These are phyloP conservation scores for Agrotis segetum DNA, from an alignment of 2,888 invertebrate species.

Conservation along the genomic window DNA sequence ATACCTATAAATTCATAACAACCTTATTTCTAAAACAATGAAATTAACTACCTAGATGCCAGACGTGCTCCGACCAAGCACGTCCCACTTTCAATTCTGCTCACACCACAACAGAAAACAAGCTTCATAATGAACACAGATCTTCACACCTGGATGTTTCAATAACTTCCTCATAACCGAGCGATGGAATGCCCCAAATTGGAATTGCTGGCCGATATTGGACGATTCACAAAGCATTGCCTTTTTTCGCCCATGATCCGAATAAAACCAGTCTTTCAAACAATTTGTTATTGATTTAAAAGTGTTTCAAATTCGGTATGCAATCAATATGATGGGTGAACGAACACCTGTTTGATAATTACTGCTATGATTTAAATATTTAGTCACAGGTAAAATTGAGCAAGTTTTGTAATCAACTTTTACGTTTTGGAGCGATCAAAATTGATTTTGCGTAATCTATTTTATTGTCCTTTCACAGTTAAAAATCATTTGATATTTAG, in stretches of 20 bases:
- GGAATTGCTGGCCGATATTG: slow-evolving; percentile 73
- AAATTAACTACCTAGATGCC: neutral
- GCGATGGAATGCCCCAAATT: slow-evolving; percentile 68
- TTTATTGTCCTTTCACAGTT: neutral
- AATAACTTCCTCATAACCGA: slow-evolving; percentile 61
- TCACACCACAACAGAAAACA: slow-evolving; percentile 23
- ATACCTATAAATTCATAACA: neutral
- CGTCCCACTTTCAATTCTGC: slow-evolving; percentile 26
- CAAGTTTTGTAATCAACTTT: slow-evolving; percentile 3
- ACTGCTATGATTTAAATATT: slow-evolving; percentile 40
- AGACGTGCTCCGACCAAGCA: neutral
- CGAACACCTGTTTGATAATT: slow-evolving; percentile 28
- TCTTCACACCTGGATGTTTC: slow-evolving; percentile 56
- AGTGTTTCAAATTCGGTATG: slow-evolving; percentile 47
- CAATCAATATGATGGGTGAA: slow-evolving; percentile 19
- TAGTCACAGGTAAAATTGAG: slow-evolving; percentile 4
- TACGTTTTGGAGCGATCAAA: slow-evolving; percentile 1
- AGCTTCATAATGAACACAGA: slow-evolving; percentile 35
- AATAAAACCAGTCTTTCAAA: slow-evolving; percentile 37
- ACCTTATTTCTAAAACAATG: neutral
- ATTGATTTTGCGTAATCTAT: slow-evolving; percentile 9
- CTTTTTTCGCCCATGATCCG: slow-evolving; percentile 62
- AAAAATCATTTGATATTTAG: too few species aligned
- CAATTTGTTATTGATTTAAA: slow-evolving; percentile 60
- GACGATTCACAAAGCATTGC: slow-evolving; percentile 70